Evolutionary conservation across 1,140 invertebrate species (phyloP).

Genomic region (Cyphomyrmex costatus): DNA sequence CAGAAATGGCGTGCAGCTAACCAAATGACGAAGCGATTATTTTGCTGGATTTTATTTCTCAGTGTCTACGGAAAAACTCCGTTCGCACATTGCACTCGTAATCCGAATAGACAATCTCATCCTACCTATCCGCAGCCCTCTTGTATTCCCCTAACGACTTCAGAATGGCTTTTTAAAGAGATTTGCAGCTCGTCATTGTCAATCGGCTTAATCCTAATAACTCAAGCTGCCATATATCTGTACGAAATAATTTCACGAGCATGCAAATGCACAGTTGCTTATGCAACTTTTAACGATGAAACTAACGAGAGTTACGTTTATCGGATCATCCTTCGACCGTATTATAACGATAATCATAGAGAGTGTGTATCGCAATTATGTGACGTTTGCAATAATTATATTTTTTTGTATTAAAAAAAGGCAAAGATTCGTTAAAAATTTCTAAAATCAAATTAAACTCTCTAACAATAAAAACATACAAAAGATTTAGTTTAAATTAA

Average conservation of each 20-base stretch:
- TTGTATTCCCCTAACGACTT: neutral
- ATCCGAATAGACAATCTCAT: slow-evolving; percentile 39
- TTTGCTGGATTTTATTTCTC: slow-evolving; percentile 57
- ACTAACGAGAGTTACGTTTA: slow-evolving; percentile 42
- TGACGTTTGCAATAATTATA: slow-evolving; percentile 22
- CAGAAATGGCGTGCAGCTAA: slow-evolving; percentile 49
- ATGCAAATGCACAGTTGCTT: slow-evolving; percentile 26
- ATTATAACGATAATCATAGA: neutral
- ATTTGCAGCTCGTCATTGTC: slow-evolving; percentile 44
- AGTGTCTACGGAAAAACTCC: neutral
- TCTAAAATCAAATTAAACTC: slow-evolving; percentile 37
- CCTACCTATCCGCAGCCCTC: neutral
- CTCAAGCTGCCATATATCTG: slow-evolving; percentile 12
- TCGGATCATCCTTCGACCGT: neutral
- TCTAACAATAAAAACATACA: neutral
- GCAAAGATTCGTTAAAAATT: neutral
- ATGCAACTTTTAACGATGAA: slow-evolving; percentile 43
- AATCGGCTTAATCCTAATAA: slow-evolving; percentile 37
- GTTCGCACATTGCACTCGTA: slow-evolving; percentile 21
- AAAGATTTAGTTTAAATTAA: neutral
- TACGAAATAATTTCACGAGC: neutral
- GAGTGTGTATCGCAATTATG: neutral
- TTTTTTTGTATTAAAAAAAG: slow-evolving; percentile 9
- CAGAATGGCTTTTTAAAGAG: slow-evolving; percentile 42
- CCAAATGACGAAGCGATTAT: slow-evolving; percentile 60